These are phyloP conservation scores for Alethe castanea DNA, from an alignment of 2,113 vertebrate species.

Conservation along the genomic window DNA sequence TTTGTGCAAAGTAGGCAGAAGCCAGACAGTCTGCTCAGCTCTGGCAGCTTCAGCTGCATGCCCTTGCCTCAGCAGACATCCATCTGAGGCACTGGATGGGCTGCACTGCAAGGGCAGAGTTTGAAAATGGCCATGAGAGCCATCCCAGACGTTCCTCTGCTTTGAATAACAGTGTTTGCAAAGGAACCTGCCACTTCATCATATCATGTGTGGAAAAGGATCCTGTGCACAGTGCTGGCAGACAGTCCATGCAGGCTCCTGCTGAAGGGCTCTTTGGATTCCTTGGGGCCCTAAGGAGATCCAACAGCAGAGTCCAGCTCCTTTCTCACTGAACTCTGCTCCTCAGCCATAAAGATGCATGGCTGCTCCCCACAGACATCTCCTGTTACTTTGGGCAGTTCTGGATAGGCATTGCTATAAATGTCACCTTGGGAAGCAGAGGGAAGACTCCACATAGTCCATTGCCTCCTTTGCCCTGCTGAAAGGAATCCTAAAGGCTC, in stretches of 20 bases:
- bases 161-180: not conserved
- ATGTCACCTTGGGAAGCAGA: not conserved
- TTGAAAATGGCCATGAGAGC: not conserved
- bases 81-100: not conserved
- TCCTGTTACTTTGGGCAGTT: not conserved
- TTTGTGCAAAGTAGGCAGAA: not conserved
- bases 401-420: not conserved
- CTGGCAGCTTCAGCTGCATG: not conserved
- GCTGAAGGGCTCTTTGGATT: not conserved
- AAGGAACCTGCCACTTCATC: not conserved
- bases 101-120: not conserved
- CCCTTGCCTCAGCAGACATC: not conserved
- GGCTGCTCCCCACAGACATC: not conserved
- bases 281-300: not conserved
- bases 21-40: not conserved
- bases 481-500: not conserved
- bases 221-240: not conserved
- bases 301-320: not conserved
- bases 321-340: not conserved
- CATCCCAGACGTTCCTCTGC: not conserved
- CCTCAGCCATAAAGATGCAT: rapidly evolving
- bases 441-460: not conserved
- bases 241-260: not conserved
- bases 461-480: rapidly evolving
- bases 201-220: not conserved